Conservation (phyloP, 2,113 vertebrate genomes). For the Ptilorrhoa leucosticta region DNA sequence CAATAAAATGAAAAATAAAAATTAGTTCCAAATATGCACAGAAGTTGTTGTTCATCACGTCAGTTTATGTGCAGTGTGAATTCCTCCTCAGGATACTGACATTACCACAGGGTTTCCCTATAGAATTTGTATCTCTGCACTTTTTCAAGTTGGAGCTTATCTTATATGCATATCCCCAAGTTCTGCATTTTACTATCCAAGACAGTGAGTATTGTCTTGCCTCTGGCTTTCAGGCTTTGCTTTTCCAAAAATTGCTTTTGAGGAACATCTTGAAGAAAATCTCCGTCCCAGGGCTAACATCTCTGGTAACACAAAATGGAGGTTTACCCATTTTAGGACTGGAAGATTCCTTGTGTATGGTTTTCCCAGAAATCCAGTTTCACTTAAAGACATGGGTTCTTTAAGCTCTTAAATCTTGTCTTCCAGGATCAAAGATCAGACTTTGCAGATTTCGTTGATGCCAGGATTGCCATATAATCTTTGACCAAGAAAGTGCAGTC, state of each 20-base stretch:
- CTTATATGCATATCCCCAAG: background rate
- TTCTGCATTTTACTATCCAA: background rate
- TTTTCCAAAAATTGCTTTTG: background rate
- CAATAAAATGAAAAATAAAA: conserved; percentile 19
- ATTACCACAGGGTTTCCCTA: background rate
- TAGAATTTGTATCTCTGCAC: background rate
- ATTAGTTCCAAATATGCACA: conserved; percentile 44
- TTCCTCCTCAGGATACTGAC: background rate
- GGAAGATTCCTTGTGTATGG: background rate
- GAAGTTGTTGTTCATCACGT: conserved; percentile 15
- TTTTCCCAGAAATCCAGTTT: background rate
- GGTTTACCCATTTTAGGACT: background rate
- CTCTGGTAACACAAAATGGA: background rate
- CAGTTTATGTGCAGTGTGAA: background rate
- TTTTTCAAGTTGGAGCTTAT: background rate
- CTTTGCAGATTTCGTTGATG: background rate
- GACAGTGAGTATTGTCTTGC: background rate
- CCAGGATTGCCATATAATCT: background rate
- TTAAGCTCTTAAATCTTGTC: background rate
- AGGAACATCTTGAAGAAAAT: background rate
- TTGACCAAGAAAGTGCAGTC: background rate
- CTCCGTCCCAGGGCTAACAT: fast-evolving
- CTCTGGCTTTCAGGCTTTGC: background rate
- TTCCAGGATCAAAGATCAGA: background rate
- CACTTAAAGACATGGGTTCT: background rate